Percentiles rank a stretch among this genome's conserved stretches.
Conservation (phyloP, 2,113 vertebrate species). For the Esox niger region DNA sequence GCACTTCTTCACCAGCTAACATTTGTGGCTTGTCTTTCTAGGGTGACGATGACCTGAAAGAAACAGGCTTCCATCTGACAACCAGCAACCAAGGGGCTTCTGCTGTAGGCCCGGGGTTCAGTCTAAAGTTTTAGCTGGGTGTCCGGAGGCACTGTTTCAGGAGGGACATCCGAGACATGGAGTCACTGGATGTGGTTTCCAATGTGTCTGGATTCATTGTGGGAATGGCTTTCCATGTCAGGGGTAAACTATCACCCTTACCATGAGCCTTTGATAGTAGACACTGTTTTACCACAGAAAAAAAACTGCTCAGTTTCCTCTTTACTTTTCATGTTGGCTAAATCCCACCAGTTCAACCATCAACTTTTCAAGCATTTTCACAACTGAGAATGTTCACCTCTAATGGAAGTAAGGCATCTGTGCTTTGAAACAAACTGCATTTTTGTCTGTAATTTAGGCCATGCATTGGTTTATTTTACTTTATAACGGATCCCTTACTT, state of each 20-base stretch:
- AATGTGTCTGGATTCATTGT: conserved; percentile 2
- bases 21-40: conserved; percentile 40
- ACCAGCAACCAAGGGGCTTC: conserved; percentile 94
- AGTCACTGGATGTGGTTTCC: conserved; percentile 31
- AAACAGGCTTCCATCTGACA: conserved; percentile 94
- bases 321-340: background rate
- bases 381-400: no score
- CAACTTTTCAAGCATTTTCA: no score
- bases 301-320: conserved; percentile 12
- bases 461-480: no score
- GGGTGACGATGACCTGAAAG: conserved; percentile 94
- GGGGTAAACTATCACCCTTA: background rate
- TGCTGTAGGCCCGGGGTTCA: conserved; percentile 93
- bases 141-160: background rate
- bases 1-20: background rate
- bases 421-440: no score
- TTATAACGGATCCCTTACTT: no score
- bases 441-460: no score
- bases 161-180: conserved; percentile 9
- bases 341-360: no score
- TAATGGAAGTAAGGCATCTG: no score
- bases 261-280: background rate
- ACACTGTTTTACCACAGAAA: conserved; percentile 49
- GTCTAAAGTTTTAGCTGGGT: conserved; percentile 86
- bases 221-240: conserved; percentile 11